Evolutionary conservation across 2,888 invertebrate genomes (phyloP), one percentile per base, ranked within the genome.

Genomic region (Miltochrista miniata): DNA sequence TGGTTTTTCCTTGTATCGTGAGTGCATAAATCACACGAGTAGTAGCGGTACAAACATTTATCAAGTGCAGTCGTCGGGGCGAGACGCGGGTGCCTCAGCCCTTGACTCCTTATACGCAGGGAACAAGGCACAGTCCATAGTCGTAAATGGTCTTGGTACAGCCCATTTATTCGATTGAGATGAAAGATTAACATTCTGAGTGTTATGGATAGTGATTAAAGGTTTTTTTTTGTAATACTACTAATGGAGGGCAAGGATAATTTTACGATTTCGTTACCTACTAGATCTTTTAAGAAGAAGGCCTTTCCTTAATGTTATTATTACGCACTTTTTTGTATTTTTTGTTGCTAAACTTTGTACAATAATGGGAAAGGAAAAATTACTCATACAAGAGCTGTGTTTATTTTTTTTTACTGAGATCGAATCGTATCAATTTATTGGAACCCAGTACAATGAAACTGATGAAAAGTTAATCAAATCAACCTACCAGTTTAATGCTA

Each of bases 181-280:
- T 38, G 31, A 33, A 45, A 57, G 59, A 63, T 61, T 61, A 44
- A 35, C 13, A 35, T 24, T 34, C 13, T 11, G 10, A 35, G 1
- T 13, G 12, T 13, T 44, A 33, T 18, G 18, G 12, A 43, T 12
- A 18, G 11, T n/a, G 4, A 5, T 18, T 12, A 39, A 12, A 18
- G 3, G 24, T 24, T 29, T 24, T 24, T 29, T 24, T 39, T 24
- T 29, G 12, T 12, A 24, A 29, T 29, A 24, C 24, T 39, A 39
- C 12, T 39, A 12, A 39, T 29, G 24, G 24, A 5, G 18, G 18
- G n/a, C 7, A 38, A 13, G 2, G 13, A 4, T 15, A 18, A 5
- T 38, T 18, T 31, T 12, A 30, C 13, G 13, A 4, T n/a, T 1
- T 30, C 8, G 41, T 31, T 13, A 11, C 11, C 13, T 14, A 36